Evolutionary conservation across 1,140 invertebrate genomes (phyloP), one percentile per base, ranked within the genome.

Genomic region (Penaeus japonicus): DNA sequence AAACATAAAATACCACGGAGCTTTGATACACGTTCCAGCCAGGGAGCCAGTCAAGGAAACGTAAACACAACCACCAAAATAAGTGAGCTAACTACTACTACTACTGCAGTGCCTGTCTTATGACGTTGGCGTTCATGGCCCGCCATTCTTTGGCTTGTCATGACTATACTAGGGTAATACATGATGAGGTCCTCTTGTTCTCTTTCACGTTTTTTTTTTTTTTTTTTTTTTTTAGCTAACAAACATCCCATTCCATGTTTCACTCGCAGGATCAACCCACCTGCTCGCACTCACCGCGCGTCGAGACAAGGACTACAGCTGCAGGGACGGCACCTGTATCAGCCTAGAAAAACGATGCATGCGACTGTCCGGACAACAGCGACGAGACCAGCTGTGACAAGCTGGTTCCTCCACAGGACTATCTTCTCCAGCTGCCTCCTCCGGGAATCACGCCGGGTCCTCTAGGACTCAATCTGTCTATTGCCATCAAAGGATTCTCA

Each of bases 331-430:
- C 2, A 79, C 75, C 84, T 86, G 84, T 35, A n/a, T 86, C 18
- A 62, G 59, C 30, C 77, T 86, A 20, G 39, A 24, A 20, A 35
- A 35, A 22, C 75, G 84, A 22, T 86, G 84, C 35, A 75, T 80
- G 30, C 77, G 75, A 86, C 75, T 86, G 84, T 55, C 84, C 84
- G 10, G 84, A 86, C 55, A 86, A 86, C 32, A 79, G 70, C 12
- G 84, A 86, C 84, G 84, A 86, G 77, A 86, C 57, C 18, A 77
- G 84, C 4, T 86, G 84, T 18, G 75, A 80, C 4, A 86, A 86
- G 30, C 73, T 86, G 22, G 12, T 35, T 17, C 27, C 2, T 35
- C 84, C 84, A 4, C 1, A 80, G 35, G 84, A 79, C 35, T 86
- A 86, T n/a, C 55, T 86, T 30, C 12, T 57, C 39, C 57, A 75